Base-by-base conservation (phyloP, 2,797 vertebrate species). In the Lerista edwardsae region DNA sequence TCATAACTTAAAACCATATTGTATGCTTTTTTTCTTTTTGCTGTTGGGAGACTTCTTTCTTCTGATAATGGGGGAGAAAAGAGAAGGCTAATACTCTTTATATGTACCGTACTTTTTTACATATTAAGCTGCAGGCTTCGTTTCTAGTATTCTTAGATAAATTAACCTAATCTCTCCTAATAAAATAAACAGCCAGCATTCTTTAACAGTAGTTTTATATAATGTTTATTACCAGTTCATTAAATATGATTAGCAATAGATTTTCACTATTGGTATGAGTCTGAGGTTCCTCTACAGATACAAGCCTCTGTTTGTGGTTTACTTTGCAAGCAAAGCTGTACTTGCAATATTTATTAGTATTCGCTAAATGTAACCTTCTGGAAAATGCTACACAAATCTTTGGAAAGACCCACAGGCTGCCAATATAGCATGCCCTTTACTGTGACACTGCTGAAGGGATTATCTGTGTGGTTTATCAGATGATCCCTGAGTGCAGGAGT, bases 361-460 rank as follows among this genome's bases (percentile, higher is more conserved):
- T 83, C 9, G 77, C n/a, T 82, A 51, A 85, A 72, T 34, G 51
- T 3, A 61, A 8, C 31, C 64, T 88, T 89, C 80, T 82, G 84
- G 59, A 80, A 87, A 75, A 44, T 65, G 29, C 39, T 59, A 47
- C 51, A 84, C 55, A 87, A 86, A 55, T 81, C 6, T 64, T 29
- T 84, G 77, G 71, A 75, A 92, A 84, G 59, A 72, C 55, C 82
- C 64, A 84, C 39, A 86, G 84, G 41, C 19, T 84, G 65, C 62
- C 64, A 47, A 14, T 75, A 86, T 34, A 41, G 59, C 10, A 82
- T 86, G 19, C 21, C 55, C 34, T 83, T 83, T 82, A 36, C 41
- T 89, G 1, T 87, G 41, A 65, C 1, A 2, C 34, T 74, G 10
- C 65, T 87, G 61, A 78, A 41, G 75, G 78, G 74, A 75, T 78